Percentiles rank a stretch among this genome's conserved stretches.
These are phyloP conservation scores for Portevinia maculata DNA, from an alignment of 2,888 invertebrate species.

Conservation along the genomic window DNA sequence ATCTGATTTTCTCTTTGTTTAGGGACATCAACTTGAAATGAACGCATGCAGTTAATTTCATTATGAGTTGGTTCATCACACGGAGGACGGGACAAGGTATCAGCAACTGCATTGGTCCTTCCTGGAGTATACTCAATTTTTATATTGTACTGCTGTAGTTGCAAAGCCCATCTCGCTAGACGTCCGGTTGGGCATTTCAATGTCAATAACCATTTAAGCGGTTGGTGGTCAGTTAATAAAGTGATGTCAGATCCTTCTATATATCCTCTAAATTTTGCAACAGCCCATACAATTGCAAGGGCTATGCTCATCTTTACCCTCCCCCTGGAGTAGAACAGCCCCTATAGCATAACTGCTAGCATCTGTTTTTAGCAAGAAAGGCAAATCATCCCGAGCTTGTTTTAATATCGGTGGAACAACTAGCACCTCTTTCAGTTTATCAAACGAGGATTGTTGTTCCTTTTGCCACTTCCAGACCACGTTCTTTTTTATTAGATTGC, in stretches of 20 bases:
- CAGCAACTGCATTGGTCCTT: not conserved
- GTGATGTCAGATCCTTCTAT: not conserved
- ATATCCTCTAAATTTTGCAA: not conserved
- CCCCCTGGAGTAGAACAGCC: too few species aligned
- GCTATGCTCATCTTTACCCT: not conserved
- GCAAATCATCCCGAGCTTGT: too few species aligned
- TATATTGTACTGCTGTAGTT: not conserved
- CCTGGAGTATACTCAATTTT: too few species aligned
- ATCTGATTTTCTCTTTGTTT: too few species aligned
- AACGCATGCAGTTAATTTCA: not conserved
- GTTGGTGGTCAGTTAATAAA: not conserved
- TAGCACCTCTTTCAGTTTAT: too few species aligned
- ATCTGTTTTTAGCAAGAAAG: too few species aligned
- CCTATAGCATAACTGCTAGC: too few species aligned
- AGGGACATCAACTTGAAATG: not conserved
- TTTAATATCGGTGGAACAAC: too few species aligned
- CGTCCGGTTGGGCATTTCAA: not conserved
- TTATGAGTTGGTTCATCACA: not conserved
- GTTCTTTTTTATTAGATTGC: too few species aligned
- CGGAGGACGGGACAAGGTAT: not conserved
- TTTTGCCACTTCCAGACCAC: too few species aligned
- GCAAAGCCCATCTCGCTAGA: not conserved
- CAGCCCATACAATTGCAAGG: not conserved
- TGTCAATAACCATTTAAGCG: not conserved
- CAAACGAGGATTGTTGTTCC: too few species aligned